These are phyloP conservation scores for Mesocricetus auratus DNA, from an alignment of 2,113 vertebrate genomes.

Conservation along the genomic window DNA sequence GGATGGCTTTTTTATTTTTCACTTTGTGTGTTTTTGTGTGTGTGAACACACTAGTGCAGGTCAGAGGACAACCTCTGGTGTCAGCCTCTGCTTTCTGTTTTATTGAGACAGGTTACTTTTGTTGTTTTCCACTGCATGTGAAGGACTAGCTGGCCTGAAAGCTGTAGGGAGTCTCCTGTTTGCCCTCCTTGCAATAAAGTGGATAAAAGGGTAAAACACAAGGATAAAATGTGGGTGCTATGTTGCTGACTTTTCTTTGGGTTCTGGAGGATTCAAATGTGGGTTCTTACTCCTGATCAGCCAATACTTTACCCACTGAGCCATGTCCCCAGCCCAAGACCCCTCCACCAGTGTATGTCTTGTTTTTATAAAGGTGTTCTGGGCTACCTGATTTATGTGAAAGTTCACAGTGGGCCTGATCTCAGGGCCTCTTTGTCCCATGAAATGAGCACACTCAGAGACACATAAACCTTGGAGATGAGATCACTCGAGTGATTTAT, in stretches of 20 bases:
- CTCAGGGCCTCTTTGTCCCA: not conserved
- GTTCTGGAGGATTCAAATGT: not conserved
- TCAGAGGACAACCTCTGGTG: not conserved
- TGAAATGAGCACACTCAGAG: not conserved
- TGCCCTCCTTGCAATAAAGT: not conserved
- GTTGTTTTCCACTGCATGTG: not conserved
- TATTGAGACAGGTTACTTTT: too few species aligned
- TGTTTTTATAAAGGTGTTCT: not conserved
- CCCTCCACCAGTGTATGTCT: not conserved
- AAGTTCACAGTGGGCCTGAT: not conserved
- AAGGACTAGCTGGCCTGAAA: not conserved
- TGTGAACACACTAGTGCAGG: not conserved
- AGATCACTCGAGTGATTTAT: conserved; percentile 49
- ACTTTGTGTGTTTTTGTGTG: not conserved
- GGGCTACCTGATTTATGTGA: not conserved
- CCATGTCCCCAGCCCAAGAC: not conserved
- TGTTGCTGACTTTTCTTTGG: not conserved
- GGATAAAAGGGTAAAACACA: not conserved
- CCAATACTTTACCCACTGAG: not conserved
- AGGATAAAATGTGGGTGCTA: not conserved
- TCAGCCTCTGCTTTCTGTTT: not conserved
- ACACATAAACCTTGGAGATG: conserved; percentile 26
- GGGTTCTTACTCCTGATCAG: too few species aligned
- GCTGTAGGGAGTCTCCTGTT: not conserved
- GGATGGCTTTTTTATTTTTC: not conserved